Base-by-base conservation (phyloP, 2,797 vertebrate species). In the Scarus forsteni region DNA sequence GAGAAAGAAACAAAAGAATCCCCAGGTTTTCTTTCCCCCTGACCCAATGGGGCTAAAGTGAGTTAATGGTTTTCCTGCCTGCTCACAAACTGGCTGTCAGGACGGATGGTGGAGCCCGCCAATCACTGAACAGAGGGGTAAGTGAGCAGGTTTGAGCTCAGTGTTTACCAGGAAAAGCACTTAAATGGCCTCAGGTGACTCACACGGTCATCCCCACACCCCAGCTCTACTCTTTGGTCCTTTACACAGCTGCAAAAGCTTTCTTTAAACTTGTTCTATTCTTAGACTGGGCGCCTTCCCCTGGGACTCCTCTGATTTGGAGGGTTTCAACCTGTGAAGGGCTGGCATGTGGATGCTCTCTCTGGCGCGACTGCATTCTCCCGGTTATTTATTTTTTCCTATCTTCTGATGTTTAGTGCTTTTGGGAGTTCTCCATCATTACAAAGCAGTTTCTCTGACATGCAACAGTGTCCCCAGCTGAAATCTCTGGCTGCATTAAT, bases 31-130 rank as follows among this genome's bases (percentile, higher is more conserved):
- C 15, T 52, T 54, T 73, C 57, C 48, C 39, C 8, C 5, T 45
- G 60, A 16, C 57, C 42, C 10, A 2, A 40, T 53, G 58, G 60
- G 34, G 18, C 14, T 42, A 27, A 48, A 69, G 52, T 45, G 16
- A 79, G 66, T 72, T 80, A 79, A 88, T 75, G 65, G 70, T n/a
- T 74, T 84, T 43, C 56, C 52, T 57, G 34, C 44, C 79, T 3
- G n/a, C 42, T 49, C 66, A 83, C 77, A 85, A 81, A 79, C 66
- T 0, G 62, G 19, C 66, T 79, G 85, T 85, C 86, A 77, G 69
- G 67, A 62, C 6, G 12, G 54, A 85, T 86, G 73, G 60, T 19
- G 67, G 13, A 65, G 51, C 48, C 70, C 8, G 83, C 76, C 83
- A 85, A 75, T 90, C 87, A 91, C 54, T 18, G 57, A 66, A n/a